Conservation (phyloP, 2,888 invertebrate species). For the Drosophila acutilabella region DNA sequence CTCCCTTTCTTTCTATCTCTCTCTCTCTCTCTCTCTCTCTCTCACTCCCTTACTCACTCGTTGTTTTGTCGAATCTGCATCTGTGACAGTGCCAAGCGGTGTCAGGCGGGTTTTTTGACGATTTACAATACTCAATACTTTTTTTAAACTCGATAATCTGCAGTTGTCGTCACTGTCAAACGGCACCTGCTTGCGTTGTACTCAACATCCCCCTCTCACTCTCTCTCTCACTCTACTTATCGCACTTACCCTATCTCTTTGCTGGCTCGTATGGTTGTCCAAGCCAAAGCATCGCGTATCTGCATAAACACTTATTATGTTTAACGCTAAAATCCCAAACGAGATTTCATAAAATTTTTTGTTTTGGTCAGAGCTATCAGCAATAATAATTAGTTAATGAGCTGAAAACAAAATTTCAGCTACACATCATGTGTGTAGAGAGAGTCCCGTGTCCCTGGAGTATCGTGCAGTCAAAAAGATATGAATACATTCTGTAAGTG, state of each 20-base stretch:
- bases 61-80: slow-evolving; percentile 18
- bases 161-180: slow-evolving; percentile 22
- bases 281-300: background rate
- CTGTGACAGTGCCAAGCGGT: slow-evolving; percentile 80
- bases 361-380: slow-evolving; percentile 37
- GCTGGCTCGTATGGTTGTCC: background rate
- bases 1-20: background rate
- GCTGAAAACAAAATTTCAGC: slow-evolving; percentile 35
- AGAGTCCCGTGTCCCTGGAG: slow-evolving; percentile 10
- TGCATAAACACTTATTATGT: background rate
- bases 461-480: slow-evolving; percentile 8
- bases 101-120: slow-evolving; percentile 69
- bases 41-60: background rate
- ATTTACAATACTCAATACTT: slow-evolving; percentile 1
- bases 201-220: slow-evolving; percentile 1
- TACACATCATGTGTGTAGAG: background rate
- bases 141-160: slow-evolving; percentile 2
- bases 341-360: slow-evolving; percentile 20
- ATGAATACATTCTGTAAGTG: slow-evolving; percentile 6
- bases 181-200: slow-evolving; percentile 46
- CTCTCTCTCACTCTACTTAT: background rate
- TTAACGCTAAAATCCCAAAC: slow-evolving; percentile 23
- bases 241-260: background rate
- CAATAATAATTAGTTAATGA: slow-evolving; percentile 44
- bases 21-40: background rate